These are phyloP conservation scores for Xanthorhoe spadicearia DNA, from an alignment of 2,888 invertebrate genomes.

Conservation along the genomic window DNA sequence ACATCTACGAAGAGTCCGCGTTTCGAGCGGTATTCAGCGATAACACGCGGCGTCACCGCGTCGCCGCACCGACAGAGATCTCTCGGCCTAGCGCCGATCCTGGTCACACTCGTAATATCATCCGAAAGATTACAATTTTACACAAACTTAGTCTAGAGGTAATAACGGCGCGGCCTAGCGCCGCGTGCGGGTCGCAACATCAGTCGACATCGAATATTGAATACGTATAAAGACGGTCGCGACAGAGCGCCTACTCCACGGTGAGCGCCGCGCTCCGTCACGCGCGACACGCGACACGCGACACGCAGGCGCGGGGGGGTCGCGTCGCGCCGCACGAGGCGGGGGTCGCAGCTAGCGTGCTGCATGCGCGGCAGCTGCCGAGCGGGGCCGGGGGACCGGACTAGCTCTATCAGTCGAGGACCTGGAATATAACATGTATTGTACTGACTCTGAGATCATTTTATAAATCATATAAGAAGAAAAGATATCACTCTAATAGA, in stretches of 20 bases:
- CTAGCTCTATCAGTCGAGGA: slow-evolving; percentile 26
- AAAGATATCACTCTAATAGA: too few relatives aligned
- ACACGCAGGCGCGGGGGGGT: too few relatives aligned
- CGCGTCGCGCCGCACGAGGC: background rate
- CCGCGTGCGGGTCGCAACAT: slow-evolving; percentile 23
- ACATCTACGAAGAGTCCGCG: slow-evolving; percentile 51
- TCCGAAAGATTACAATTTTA: slow-evolving; percentile 33
- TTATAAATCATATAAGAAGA: background rate
- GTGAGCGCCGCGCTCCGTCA: background rate
- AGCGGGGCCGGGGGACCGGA: slow-evolving; percentile 4
- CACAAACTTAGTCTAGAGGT: slow-evolving; percentile 32
- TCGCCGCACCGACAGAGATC: slow-evolving; percentile 19
- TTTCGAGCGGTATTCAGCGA: slow-evolving; percentile 24
- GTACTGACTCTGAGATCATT: background rate
- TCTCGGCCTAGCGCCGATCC: slow-evolving; percentile 17
- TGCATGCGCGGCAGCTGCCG: slow-evolving; percentile 1
- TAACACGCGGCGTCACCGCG: slow-evolving; percentile 29
- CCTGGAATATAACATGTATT: slow-evolving; percentile 13
- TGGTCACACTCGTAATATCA: slow-evolving; percentile 27
- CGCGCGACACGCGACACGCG: too few relatives aligned
- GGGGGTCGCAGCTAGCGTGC: background rate
- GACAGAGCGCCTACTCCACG: background rate
- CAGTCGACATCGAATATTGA: slow-evolving; percentile 31
- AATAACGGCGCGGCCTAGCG: slow-evolving; percentile 17
- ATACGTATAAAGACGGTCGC: slow-evolving; percentile 35